Conservation (phyloP, 2,797 vertebrate species). For the Chloroceryle amazona region DNA sequence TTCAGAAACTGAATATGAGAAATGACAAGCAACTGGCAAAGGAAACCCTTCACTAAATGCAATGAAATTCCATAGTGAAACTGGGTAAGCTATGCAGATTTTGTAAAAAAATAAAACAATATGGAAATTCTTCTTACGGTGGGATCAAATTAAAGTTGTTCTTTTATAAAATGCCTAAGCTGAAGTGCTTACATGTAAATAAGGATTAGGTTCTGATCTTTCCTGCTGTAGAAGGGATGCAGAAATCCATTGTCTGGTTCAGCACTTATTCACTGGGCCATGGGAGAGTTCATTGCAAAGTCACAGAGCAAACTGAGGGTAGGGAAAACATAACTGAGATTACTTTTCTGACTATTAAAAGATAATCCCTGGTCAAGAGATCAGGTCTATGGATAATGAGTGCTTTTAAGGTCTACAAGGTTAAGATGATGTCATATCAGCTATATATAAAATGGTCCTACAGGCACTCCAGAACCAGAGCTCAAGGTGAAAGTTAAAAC, state of each 20-base stretch:
- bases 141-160: neutral
- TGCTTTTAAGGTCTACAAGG: constrained; percentile 39
- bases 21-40: constrained; percentile 53
- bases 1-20: constrained; percentile 41
- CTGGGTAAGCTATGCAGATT: constrained; percentile 22
- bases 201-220: neutral
- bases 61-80: constrained; percentile 6
- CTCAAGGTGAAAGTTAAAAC: constrained; percentile 71
- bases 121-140: neutral
- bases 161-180: neutral
- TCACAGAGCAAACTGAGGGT: neutral
- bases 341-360: constrained; percentile 53
- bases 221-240: neutral
- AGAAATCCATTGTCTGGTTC: neutral
- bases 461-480: neutral
- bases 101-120: neutral
- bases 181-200: neutral
- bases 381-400: constrained; percentile 29
- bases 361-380: constrained; percentile 24
- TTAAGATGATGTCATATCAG: constrained; percentile 36
- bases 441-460: constrained; percentile 45
- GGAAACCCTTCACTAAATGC: neutral
- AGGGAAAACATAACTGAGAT: neutral
- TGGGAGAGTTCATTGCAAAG: neutral
- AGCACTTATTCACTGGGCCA: neutral